Conservation (phyloP, 2,797 vertebrate species). For the Carapus acus region DNA sequence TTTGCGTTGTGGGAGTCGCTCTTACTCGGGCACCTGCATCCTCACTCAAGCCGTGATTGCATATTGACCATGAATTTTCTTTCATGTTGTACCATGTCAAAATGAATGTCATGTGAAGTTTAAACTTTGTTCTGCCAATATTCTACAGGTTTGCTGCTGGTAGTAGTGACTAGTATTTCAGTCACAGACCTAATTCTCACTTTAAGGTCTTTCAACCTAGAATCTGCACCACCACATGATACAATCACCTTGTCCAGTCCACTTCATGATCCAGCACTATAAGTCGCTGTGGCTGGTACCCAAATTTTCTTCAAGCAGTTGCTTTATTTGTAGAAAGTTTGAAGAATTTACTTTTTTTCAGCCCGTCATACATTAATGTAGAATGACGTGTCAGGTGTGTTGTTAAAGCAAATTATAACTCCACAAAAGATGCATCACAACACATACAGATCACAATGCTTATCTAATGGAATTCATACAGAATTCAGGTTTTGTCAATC, state of each 20-base stretch:
- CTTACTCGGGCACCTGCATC: conserved; percentile 1
- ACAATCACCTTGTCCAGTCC: background rate
- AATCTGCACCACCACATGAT: too few species aligned
- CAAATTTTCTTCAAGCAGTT: background rate
- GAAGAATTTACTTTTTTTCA: background rate
- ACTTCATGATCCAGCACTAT: background rate
- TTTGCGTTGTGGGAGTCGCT: conserved; percentile 6
- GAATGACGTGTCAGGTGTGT: too few species aligned
- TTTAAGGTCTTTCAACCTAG: too few species aligned
- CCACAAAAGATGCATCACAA: too few species aligned
- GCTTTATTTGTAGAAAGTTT: background rate
- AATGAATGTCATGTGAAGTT: conserved; percentile 27
- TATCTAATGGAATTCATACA: too few species aligned
- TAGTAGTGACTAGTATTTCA: background rate
- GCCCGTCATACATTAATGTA: too few species aligned
- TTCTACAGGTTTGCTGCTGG: conserved; percentile 1
- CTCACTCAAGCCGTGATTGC: background rate
- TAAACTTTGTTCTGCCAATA: conserved; percentile 9
- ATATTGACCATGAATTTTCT: conserved; percentile 10
- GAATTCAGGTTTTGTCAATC: background rate
- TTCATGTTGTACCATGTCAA: conserved; percentile 20
- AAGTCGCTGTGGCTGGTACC: background rate
- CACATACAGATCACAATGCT: too few species aligned
- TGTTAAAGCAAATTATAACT: too few species aligned
- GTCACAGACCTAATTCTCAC: too few species aligned